Conservation (phyloP, 2,888 invertebrate species). For the Mythimna ferrago region DNA sequence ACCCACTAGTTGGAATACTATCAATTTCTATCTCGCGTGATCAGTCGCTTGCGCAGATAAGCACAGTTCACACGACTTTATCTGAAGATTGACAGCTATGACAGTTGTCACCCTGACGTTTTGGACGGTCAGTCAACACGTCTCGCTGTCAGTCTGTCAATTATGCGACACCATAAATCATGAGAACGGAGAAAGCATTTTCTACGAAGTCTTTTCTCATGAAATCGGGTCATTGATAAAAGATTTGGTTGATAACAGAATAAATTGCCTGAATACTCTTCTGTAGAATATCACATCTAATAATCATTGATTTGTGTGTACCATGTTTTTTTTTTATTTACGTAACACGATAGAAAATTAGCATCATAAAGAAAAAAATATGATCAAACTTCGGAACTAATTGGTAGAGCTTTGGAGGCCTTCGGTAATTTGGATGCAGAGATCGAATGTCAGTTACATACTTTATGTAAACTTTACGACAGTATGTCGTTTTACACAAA, state of each 20-base stretch:
- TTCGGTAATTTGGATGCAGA: not conserved
- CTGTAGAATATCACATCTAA: too few species aligned
- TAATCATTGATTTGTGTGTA: not conserved
- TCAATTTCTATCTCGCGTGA: constrained; percentile 61
- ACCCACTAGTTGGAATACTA: constrained; percentile 49
- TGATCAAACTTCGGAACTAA: not conserved
- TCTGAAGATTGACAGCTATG: constrained; percentile 76
- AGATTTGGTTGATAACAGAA: not conserved
- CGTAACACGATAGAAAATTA: not conserved
- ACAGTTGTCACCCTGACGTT: constrained; percentile 75
- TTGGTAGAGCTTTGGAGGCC: constrained; percentile 2
- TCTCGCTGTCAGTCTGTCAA: constrained; percentile 60
- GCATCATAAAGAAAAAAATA: not conserved
- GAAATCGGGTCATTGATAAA: constrained; percentile 7
- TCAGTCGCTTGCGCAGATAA: constrained; percentile 73
- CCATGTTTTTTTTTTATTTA: not conserved
- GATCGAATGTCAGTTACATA: not conserved
- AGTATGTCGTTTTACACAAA: not conserved
- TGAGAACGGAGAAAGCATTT: constrained; percentile 23
- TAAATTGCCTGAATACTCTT: not conserved
- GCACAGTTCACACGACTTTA: constrained; percentile 80
- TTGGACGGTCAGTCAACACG: constrained; percentile 73
- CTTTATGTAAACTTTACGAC: not conserved
- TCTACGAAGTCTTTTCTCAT: constrained; percentile 25
- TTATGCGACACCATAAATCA: constrained; percentile 46